Base-by-base conservation (phyloP, 1,140 invertebrate species). In the Holcopasites calliopsidis region DNA sequence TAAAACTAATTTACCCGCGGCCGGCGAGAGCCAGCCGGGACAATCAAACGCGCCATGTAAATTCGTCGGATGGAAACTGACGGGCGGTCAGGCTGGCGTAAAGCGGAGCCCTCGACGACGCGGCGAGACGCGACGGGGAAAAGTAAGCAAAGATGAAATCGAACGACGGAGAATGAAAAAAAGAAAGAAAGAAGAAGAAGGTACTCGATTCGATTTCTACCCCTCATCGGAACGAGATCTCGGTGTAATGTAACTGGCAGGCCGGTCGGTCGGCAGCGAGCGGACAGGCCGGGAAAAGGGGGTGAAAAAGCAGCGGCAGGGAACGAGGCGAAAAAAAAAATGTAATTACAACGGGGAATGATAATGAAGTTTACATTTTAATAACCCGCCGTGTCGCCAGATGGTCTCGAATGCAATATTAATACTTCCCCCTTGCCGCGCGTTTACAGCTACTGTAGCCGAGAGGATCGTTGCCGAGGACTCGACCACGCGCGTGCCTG, bases 291-390 rank as follows among this genome's bases (percentile, higher is more conserved):
- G 26, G n/a, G 10, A 21, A 28, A 21, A 6, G 44, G 31, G 42
- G 61, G 47, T 8, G 50, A 23, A 33, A 44, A 28, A 54, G 44
- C 8, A 21, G 18, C 8, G 23, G 23, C 8, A 38, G 44, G 21
- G n/a, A 65, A 35, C 49, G 28, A 57, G 21, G 60, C 38, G 60
- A 66, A 40, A 74, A 77, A 84, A 33, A 81, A 84, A 84, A 85
- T 85, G 76, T 82, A 85, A 85, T 85, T 85, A 85, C 83, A 82
- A 28, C 60, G 57, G 72, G 58, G 82, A 85, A 85, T 85, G 83
- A 84, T 85, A 85, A 85, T 85, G 82, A 85, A 85, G 83, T 85
- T 85, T 85, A 85, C 83, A 85, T 85, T 85, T 85, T 85, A 85
- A 85, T 85, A 85, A 85, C 83, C 79, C 66, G 44, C 52, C 71